Base-by-base conservation (phyloP, 23 tunicate genomes). In the Botrylloides violaceus region DNA sequence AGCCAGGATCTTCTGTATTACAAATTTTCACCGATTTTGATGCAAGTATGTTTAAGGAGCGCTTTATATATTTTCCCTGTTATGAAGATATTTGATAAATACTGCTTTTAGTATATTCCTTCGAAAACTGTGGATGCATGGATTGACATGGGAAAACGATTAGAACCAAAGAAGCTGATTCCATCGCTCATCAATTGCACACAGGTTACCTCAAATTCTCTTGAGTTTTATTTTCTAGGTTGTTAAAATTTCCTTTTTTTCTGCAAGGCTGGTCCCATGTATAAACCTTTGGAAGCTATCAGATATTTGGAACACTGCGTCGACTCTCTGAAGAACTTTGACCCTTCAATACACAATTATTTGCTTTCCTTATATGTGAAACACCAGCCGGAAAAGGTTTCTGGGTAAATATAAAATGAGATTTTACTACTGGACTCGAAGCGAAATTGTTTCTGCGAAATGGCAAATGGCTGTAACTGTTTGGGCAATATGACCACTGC, bases 291-390 rank as follows among this genome's bases (percentile, higher is more conserved):
- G 55, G 87, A 87, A 64, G 96, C 96, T 7, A 55, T 88, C 33
- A 50, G 96, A 19, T 88, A 88, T 59, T 72, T 88, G 29, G 81
- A 88, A 60, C 77, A 59, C 50, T 73, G 88, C 72, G 82, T 77
- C 1, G 37, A 30, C 18, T 64, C 73, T 36, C 64, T 82, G 31
- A 24, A 65, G 24, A 76, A 83, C 43, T 64, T 37, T 5, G 96
- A 88, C 28, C 80, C 77, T 36, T 87, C 96, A 2, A 82, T 88
- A 31, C 96, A 88, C 72, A 88, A 88, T 49, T 88, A 81, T 58
- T 71, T 88, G 19, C 70, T 88, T 24, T 88, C 96, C 6, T 71
- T 88, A 0, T 82, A 88, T 59, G 96, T 81, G 20, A 82, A 88
- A 61, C 84, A 88, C 49, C 35, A 72, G 64, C 96, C 96, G 28